A percentile compares a stretch with the other conserved stretches of the same genome.
Evolutionary conservation across 2,888 invertebrate species (phyloP).

Genomic region (Atrina japonica): DNA sequence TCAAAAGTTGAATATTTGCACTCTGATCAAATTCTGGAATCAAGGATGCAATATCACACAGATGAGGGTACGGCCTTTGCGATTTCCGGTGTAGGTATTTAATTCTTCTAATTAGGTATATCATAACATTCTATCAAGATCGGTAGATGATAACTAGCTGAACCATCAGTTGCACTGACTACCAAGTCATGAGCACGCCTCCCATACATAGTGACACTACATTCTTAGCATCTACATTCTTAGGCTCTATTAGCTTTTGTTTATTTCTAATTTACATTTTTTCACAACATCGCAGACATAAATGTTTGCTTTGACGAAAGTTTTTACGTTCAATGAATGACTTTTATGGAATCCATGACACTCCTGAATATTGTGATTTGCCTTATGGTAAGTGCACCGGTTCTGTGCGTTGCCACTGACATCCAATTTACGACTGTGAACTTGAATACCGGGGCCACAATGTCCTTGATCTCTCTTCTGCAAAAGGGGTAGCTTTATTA

Average conservation of each 20-base stretch:
- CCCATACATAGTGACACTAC: too few relatives aligned
- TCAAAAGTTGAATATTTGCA: background rate
- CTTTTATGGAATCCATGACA: slow-evolving; percentile 26
- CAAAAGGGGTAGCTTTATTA: background rate
- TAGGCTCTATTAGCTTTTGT: too few relatives aligned
- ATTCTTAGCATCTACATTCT: too few relatives aligned
- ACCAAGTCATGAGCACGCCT: too few relatives aligned
- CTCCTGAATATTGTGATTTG: slow-evolving; percentile 9
- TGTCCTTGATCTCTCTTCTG: too few relatives aligned
- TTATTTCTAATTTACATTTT: too few relatives aligned
- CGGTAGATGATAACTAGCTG: background rate
- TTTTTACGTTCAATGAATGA: slow-evolving; percentile 14
- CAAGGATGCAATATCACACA: background rate
- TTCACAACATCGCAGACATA: slow-evolving; percentile 32
- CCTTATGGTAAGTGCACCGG: background rate
- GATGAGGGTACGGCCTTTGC: background rate
- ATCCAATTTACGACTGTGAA: too few relatives aligned
- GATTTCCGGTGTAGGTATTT: slow-evolving; percentile 17
- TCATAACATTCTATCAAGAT: slow-evolving; percentile 5
- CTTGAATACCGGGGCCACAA: too few relatives aligned
- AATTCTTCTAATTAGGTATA: background rate
- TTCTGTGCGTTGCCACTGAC: background rate
- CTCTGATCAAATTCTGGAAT: background rate
- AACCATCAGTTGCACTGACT: background rate
- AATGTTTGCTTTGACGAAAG: slow-evolving; percentile 14